A percentile compares a stretch with the other conserved stretches of the same genome.
phyloP scores from a whole-genome alignment of 2,113 vertebrate species.

The Origma solitaria region DNA sequence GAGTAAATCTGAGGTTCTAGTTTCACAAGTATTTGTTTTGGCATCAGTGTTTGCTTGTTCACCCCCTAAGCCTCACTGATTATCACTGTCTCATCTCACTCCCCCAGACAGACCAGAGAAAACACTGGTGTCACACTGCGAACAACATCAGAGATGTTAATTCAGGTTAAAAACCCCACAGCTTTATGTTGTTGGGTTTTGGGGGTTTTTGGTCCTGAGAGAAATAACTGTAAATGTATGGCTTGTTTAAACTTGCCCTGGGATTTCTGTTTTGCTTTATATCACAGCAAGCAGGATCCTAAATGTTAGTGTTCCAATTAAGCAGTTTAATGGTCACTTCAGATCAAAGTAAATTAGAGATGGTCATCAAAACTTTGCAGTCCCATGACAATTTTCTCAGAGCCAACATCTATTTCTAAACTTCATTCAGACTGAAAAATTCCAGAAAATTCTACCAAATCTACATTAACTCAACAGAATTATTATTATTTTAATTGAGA shows the following conservation, averaged over 20 bases:
- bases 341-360: not conserved
- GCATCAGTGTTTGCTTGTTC: not conserved
- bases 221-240: not conserved
- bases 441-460: not conserved
- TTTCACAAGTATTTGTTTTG: not conserved
- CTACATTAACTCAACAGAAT: not conserved
- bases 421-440: not conserved
- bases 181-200: not conserved
- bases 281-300: not conserved
- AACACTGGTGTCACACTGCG: not conserved
- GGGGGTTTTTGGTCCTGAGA: not conserved
- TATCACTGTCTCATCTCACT: not conserved
- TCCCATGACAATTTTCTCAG: not conserved
- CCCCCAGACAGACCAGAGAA: not conserved
- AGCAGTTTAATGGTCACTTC: not conserved
- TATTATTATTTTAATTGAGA: not conserved
- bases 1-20: not conserved
- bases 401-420: not conserved
- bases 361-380: not conserved
- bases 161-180: not conserved
- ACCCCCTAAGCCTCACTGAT: not conserved
- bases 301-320: not conserved
- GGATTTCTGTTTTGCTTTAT: not conserved
- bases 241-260: not conserved
- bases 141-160: not conserved